Percentiles rank a stretch among this genome's conserved stretches.
Conservation (phyloP, 2,888 invertebrate genomes). For the Panorpa germanica region DNA sequence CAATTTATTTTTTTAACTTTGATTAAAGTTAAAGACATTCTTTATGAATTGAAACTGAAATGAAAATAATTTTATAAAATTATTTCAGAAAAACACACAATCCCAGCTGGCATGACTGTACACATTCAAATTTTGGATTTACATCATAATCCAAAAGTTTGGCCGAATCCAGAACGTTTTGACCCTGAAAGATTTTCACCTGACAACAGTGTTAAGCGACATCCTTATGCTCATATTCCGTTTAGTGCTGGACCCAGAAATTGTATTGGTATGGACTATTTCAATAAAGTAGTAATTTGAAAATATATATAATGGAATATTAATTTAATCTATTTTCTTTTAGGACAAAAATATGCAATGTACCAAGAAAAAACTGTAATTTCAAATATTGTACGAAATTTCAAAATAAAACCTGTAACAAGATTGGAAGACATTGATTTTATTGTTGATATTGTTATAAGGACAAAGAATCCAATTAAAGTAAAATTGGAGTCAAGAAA, state of each 20-base stretch:
- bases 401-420: slow-evolving; percentile 28
- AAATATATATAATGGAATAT: slow-evolving; percentile 8
- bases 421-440: slow-evolving; percentile 24
- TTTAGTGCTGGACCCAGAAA: slow-evolving; percentile 50
- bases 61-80: too few species aligned
- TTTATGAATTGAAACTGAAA: too few species aligned
- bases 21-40: too few species aligned
- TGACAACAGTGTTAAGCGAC: slow-evolving; percentile 30
- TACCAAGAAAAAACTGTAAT: slow-evolving; percentile 40
- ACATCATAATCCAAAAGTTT: slow-evolving; percentile 41
- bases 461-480: slow-evolving; percentile 23
- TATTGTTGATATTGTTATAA: slow-evolving; percentile 27
- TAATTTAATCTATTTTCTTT: slow-evolving; percentile 11
- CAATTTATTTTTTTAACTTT: too few species aligned
- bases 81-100: slow-evolving; percentile 23
- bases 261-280: slow-evolving; percentile 40
- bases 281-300: too few species aligned
- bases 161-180: slow-evolving; percentile 39
- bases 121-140: slow-evolving; percentile 39
- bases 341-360: slow-evolving; percentile 48
- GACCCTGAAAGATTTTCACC: slow-evolving; percentile 39
- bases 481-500: slow-evolving; percentile 14
- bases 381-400: slow-evolving; percentile 31
- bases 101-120: slow-evolving; percentile 31
- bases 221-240: slow-evolving; percentile 43